A percentile compares a stretch with the other conserved stretches of the same genome.
These are phyloP conservation scores for Amphibalanus amphitrite DNA, from an alignment of 1,140 invertebrate species.

Conservation along the genomic window DNA sequence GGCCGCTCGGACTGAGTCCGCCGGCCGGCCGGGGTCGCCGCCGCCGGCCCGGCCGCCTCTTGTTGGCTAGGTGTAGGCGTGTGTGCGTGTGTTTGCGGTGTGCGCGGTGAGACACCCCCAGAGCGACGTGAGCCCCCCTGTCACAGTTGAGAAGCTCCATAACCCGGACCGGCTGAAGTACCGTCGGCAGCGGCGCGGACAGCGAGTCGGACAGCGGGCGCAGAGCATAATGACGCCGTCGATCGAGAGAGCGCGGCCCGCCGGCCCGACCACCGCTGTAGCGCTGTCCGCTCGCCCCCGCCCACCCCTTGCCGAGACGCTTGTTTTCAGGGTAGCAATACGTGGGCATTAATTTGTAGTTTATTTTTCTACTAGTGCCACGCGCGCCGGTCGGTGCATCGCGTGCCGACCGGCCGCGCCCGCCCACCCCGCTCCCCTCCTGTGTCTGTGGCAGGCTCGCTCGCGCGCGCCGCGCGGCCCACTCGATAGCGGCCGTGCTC, in stretches of 20 bases:
- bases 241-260: neutral
- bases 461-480: too few species aligned
- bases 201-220: too few species aligned
- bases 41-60: neutral
- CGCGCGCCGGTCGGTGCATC: too few species aligned
- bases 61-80: neutral
- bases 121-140: neutral
- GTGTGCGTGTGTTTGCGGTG: neutral
- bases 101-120: too few species aligned
- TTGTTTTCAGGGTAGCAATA: slow-evolving; percentile 1
- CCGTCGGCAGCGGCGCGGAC: too few species aligned
- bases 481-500: neutral
- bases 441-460: neutral
- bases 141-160: neutral
- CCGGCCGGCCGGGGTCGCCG: too few species aligned
- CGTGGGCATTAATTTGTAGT: slow-evolving; percentile 1
- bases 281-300: neutral
- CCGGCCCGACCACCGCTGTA: too few species aligned
- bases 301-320: neutral
- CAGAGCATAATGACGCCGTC: neutral
- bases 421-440: neutral
- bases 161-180: neutral
- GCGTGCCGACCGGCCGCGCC: too few species aligned
- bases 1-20: too few species aligned
- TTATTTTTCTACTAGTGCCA: neutral